Conservation (phyloP, 2,888 invertebrate species). For the Oscheius myriophilus region DNA sequence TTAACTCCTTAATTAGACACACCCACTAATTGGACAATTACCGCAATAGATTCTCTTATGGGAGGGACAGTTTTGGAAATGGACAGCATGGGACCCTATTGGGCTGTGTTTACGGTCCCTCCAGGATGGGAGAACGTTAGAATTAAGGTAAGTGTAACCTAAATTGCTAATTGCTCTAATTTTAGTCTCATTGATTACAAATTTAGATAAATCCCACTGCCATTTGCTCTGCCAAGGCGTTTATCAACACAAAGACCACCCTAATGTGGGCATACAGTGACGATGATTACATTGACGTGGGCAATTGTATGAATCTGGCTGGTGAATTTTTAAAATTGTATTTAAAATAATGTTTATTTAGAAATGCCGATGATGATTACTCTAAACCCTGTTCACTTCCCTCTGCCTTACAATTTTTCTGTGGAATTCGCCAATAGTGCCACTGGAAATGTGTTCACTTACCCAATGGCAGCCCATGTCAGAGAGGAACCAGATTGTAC, state of each 20-base stretch:
- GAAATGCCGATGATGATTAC: slow-evolving; percentile 20
- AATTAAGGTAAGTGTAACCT: too few species aligned
- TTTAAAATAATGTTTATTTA: neutral
- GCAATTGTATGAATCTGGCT: slow-evolving; percentile 10
- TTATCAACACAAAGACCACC: neutral
- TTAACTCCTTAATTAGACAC: neutral
- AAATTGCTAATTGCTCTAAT: too few species aligned
- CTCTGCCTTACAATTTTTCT: neutral
- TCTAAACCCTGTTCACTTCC: neutral
- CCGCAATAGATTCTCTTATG: neutral
- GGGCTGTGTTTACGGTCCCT: too few species aligned
- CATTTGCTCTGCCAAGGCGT: slow-evolving; percentile 17
- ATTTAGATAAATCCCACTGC: neutral
- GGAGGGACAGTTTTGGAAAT: too few species aligned
- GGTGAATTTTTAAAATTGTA: neutral
- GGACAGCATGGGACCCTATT: too few species aligned
- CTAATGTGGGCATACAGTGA: slow-evolving; percentile 8
- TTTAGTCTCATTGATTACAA: too few species aligned
- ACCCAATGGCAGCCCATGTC: neutral
- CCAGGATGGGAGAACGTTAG: too few species aligned
- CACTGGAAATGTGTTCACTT: slow-evolving; percentile 1
- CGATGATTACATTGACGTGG: slow-evolving; percentile 18
- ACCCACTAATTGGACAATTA: slow-evolving; percentile 5
- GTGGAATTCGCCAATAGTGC: slow-evolving; percentile 6
- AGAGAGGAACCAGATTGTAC: slow-evolving; percentile 6